phyloP scores from a whole-genome alignment of 2,888 invertebrate genomes.

The Syritta pipiens region DNA sequence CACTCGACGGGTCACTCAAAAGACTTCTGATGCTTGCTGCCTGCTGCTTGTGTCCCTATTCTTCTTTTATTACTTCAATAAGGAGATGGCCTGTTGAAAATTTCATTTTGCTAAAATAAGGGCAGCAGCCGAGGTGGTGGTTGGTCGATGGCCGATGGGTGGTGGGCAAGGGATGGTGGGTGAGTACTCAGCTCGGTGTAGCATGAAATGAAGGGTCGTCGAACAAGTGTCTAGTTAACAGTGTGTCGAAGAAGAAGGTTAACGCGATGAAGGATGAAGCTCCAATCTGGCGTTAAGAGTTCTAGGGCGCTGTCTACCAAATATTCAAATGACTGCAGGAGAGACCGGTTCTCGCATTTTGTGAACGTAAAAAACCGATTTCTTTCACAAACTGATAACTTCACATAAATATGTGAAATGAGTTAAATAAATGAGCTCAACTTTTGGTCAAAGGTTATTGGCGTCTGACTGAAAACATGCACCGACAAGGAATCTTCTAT shows the following conservation, averaged over 20 bases:
- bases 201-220: constrained; percentile 58
- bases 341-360: too few relatives aligned
- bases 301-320: constrained; percentile 11
- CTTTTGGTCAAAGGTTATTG: too few relatives aligned
- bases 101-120: constrained; percentile 66
- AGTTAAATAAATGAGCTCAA: too few relatives aligned
- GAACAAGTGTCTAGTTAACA: constrained; percentile 60
- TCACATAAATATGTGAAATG: too few relatives aligned
- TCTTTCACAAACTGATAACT: too few relatives aligned
- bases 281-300: background rate
- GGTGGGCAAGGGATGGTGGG: constrained; percentile 7
- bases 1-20: constrained; percentile 63
- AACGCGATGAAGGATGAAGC: background rate
- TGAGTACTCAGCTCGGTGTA: constrained; percentile 38
- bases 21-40: constrained; percentile 20
- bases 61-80: constrained; percentile 66
- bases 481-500: too few relatives aligned
- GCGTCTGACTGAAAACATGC: too few relatives aligned
- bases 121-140: constrained; percentile 11
- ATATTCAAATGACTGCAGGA: constrained; percentile 30
- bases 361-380: too few relatives aligned
- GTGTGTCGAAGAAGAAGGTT: constrained; percentile 13
- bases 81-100: constrained; percentile 68
- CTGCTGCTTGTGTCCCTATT: constrained; percentile 49
- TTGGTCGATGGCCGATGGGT: background rate